phyloP scores from a whole-genome alignment of 2,888 invertebrate genomes.

The Drosophila multiciliata region DNA sequence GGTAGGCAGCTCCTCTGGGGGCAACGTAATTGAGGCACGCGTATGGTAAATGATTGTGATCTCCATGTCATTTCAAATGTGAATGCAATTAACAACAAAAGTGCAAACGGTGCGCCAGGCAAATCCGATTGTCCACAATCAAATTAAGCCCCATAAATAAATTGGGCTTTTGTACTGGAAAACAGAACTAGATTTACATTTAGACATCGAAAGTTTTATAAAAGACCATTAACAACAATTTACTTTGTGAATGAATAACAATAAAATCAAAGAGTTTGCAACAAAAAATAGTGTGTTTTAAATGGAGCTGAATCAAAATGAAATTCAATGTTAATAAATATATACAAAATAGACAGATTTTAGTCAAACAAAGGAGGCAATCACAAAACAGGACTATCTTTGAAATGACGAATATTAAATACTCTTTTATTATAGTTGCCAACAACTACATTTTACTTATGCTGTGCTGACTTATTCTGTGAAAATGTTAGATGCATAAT shows the following conservation, averaged over 20 bases:
- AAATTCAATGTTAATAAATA: background rate
- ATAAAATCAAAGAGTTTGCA: background rate
- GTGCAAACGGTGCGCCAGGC: conserved; percentile 7
- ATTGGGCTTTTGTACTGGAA: background rate
- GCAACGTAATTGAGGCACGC: conserved; percentile 67
- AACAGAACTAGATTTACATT: background rate
- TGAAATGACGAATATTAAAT: background rate
- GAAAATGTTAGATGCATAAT: background rate
- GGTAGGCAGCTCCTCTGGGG: conserved; percentile 41
- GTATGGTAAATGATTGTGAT: conserved; percentile 69
- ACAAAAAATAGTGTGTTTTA: background rate
- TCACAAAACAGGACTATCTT: background rate
- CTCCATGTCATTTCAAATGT: conserved; percentile 58
- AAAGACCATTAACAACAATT: background rate
- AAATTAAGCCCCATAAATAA: conserved; percentile 18
- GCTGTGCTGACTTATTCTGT: background rate
- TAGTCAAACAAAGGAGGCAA: background rate
- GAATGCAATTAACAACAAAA: conserved; percentile 66
- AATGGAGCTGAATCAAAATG: background rate
- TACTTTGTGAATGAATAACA: background rate
- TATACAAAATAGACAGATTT: background rate
- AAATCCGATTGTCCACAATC: conserved; percentile 19
- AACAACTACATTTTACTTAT: background rate
- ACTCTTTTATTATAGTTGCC: background rate
- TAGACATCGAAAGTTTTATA: background rate